phyloP scores from a whole-genome alignment of 2,888 invertebrate genomes.

The Diaperis boleti region DNA sequence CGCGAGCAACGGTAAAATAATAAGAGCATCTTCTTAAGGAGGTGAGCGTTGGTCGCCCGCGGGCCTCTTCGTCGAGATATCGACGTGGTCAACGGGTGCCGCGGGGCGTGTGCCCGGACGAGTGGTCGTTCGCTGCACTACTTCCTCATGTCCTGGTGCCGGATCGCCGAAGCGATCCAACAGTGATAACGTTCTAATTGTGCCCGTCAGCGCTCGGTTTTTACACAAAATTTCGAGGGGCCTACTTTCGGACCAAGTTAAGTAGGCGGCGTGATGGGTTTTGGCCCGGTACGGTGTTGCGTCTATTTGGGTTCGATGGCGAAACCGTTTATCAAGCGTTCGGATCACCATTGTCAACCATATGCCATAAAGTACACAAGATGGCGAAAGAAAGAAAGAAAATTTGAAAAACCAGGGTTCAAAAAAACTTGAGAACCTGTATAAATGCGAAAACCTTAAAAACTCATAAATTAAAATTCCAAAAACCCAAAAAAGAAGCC shows the following conservation, averaged over 20 bases:
- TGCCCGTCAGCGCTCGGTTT: neutral
- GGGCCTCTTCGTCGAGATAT: slow-evolving; percentile 26
- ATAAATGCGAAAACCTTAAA: too few species aligned
- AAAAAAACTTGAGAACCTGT: too few species aligned
- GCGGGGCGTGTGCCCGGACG: slow-evolving; percentile 28
- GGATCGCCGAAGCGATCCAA: neutral
- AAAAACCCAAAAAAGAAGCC: too few species aligned
- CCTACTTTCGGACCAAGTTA: neutral
- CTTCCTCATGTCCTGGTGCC: slow-evolving; percentile 42
- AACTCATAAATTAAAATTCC: too few species aligned
- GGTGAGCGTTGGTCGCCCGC: slow-evolving; percentile 33
- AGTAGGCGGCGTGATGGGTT: neutral
- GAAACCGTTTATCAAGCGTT: too few species aligned
- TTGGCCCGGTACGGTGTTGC: too few species aligned
- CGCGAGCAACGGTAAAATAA: slow-evolving; percentile 38
- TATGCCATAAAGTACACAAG: too few species aligned
- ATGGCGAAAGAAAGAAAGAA: too few species aligned
- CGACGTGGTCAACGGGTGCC: slow-evolving; percentile 39
- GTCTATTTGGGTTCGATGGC: too few species aligned
- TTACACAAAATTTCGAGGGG: neutral
- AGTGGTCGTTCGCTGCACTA: slow-evolving; percentile 45
- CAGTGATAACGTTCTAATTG: neutral
- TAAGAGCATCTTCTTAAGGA: slow-evolving; percentile 41
- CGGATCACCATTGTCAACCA: too few species aligned
- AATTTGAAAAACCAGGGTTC: too few species aligned